Evolutionary conservation across 2,888 invertebrate species (phyloP), one percentile per base, ranked within the genome.

Genomic region (Eupithecia dodoneata): DNA sequence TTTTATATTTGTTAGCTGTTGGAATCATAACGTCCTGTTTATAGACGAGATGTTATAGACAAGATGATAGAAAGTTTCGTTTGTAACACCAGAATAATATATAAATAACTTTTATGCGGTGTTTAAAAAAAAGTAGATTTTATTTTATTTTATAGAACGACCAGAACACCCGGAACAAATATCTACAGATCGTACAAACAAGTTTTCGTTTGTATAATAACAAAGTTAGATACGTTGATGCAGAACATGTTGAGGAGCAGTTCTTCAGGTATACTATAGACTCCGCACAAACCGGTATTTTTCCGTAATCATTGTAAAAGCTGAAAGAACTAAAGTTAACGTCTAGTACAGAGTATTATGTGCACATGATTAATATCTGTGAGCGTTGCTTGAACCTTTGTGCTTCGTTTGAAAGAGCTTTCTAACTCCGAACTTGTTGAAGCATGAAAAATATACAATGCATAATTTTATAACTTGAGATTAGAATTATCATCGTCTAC

Each of bases 381-480:
- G 47, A 9, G 67, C 42, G 15, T 2, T 7, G 66, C 13, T 59
- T 9, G 9, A 18, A 67, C 67, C 47, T 70, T 45, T 70, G 70
- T 47, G 70, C 70, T 70, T 70, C 13, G 42, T 42, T 66, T 42
- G 47, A 70, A 70, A 49, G 70, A 70, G 47, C 70, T 70, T 66
- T 30, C 47, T 47, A 15, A 15, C 66, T 42, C 13, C 10, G 30
- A 47, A 30, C 47, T 45, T 70, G 45, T 70, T 47, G 3, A 45
- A 45, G 5, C 18, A 70, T 30, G 18, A 12, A 47, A 70, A 18
- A 47, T n/a, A 45, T 45, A 45, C 44, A 45, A 45, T 69, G 69
- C 69, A 30, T 10, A 49, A 42, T 42, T 15, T 66, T 42, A 66
- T 18, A 66, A 42, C 42, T 66, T 66, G 18, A 13, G 66, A 66